Evolutionary conservation across 2,797 vertebrate species (phyloP).

Genomic region (Acridotheres tristis): DNA sequence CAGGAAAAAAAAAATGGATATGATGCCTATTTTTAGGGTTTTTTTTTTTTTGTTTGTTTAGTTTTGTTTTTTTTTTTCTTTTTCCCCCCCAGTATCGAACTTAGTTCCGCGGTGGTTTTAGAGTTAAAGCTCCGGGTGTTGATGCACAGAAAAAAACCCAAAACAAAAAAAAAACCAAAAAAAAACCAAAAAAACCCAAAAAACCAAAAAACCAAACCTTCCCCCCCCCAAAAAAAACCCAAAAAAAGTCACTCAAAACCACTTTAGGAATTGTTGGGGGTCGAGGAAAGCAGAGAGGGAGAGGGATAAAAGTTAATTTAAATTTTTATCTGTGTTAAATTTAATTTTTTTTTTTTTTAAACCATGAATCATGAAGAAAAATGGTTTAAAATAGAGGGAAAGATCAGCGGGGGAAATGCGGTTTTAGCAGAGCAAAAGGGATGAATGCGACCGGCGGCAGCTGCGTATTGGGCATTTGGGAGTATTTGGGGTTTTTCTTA

Average conservation of each 20-base stretch:
- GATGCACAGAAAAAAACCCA: no score
- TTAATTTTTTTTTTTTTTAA: not conserved
- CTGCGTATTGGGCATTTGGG: not conserved
- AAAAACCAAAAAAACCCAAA: no score
- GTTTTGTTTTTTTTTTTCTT: accelerated
- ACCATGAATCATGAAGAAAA: not conserved
- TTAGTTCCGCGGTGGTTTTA: not conserved
- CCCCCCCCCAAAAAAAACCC: no score
- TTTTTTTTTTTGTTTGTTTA: not conserved
- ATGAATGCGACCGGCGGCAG: not conserved
- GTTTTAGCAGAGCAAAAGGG: not conserved
- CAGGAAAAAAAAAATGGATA: not conserved
- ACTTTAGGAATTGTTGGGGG: not conserved
- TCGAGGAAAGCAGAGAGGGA: accelerated
- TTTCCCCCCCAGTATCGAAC: accelerated
- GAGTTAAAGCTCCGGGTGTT: not conserved
- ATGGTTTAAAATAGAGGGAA: accelerated
- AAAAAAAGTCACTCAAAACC: no score
- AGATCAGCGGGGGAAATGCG: accelerated
- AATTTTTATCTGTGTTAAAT: not conserved
- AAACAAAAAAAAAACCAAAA: no score
- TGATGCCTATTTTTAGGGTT: accelerated
- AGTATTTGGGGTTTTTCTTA: not conserved
- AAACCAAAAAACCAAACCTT: no score
- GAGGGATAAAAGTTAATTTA: not conserved